phyloP scores from a whole-genome alignment of 2,888 invertebrate species.

The Parnassius orleans region DNA sequence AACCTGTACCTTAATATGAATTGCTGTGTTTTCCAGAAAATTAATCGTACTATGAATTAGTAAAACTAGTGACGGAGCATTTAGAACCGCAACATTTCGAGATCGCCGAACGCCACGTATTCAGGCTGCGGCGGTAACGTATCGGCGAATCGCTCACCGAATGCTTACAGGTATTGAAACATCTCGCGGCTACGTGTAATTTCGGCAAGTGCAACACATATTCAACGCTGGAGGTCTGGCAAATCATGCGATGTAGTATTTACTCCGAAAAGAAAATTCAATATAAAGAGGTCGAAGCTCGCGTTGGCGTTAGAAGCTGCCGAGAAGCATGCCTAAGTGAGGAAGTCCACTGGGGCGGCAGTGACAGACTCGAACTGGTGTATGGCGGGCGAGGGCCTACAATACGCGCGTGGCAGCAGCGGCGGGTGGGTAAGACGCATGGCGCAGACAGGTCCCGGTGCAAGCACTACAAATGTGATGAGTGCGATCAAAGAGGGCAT shows the following conservation, averaged over 20 bases:
- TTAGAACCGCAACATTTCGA: too few relatives aligned
- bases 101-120: too few relatives aligned
- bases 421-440: conserved; percentile 24
- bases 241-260: neutral
- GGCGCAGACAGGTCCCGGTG: conserved; percentile 35
- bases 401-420: conserved; percentile 16
- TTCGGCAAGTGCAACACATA: neutral
- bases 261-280: neutral
- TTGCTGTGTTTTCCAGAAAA: too few relatives aligned
- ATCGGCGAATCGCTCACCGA: too few relatives aligned
- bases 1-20: too few relatives aligned
- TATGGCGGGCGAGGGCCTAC: neutral
- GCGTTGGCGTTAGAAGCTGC: neutral
- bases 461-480: conserved; percentile 34
- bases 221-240: neutral
- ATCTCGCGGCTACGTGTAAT: conserved; percentile 24
- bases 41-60: too few relatives aligned
- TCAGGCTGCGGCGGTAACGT: too few relatives aligned
- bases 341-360: neutral
- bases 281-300: conserved; percentile 17
- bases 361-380: neutral
- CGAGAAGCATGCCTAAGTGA: neutral
- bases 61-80: too few relatives aligned
- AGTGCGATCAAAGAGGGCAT: conserved; percentile 34
- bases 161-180: conserved; percentile 12